These are phyloP conservation scores for Apamea sordens DNA, from an alignment of 2,888 invertebrate species.

Conservation along the genomic window DNA sequence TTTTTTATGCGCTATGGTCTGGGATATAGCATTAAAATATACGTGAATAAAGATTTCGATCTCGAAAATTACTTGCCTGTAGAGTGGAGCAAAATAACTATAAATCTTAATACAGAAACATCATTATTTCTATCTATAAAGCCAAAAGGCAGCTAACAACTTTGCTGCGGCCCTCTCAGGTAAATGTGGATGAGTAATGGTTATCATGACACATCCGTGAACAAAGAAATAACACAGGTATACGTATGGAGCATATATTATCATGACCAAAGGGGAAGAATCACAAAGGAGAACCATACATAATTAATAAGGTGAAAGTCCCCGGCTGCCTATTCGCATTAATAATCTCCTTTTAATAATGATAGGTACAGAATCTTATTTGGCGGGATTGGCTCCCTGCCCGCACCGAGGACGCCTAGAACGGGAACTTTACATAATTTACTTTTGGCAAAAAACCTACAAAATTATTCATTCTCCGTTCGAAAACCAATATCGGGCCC, in stretches of 20 bases:
- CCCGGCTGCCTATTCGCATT: conserved; percentile 45
- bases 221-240: conserved; percentile 56
- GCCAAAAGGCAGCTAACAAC: conserved; percentile 42
- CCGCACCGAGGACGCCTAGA: conserved; percentile 56
- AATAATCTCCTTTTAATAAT: conserved; percentile 64
- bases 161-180: conserved; percentile 43
- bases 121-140: conserved; percentile 42
- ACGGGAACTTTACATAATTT: conserved; percentile 65
- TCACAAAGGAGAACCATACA: conserved; percentile 59
- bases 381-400: conserved; percentile 64
- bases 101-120: conserved; percentile 45
- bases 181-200: conserved; percentile 54
- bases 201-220: conserved; percentile 52
- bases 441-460: conserved; percentile 67
- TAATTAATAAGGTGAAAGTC: conserved; percentile 61
- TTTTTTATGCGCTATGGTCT: conserved; percentile 31
- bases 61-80: conserved; percentile 32
- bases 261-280: conserved; percentile 52
- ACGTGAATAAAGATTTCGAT: conserved; percentile 26
- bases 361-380: conserved; percentile 59
- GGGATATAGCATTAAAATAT: conserved; percentile 18
- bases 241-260: conserved; percentile 52
- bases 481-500: conserved; percentile 69
- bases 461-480: conserved; percentile 69
- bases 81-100: conserved; percentile 29